Evolutionary conservation across 1,140 invertebrate species (phyloP).

Genomic region (Papilio polyxenes): DNA sequence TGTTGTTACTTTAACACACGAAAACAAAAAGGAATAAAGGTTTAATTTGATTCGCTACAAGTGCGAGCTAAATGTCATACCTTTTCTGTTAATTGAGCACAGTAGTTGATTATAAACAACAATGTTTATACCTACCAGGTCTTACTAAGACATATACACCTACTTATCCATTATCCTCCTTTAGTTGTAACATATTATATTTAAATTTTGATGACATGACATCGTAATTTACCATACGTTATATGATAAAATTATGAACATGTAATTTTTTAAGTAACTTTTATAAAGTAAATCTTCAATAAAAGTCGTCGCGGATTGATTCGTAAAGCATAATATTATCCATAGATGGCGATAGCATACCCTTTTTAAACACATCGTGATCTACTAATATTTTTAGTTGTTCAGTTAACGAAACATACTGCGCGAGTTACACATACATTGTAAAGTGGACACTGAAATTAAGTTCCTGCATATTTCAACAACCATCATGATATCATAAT

Average conservation of each 20-base stretch:
- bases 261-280: neutral
- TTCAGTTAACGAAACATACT: conserved; percentile 8
- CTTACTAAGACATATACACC: too few species aligned
- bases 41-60: too few species aligned
- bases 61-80: too few species aligned
- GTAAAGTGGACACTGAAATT: neutral
- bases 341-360: neutral
- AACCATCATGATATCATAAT: conserved; percentile 2
- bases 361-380: neutral
- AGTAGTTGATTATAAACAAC: neutral
- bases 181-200: neutral
- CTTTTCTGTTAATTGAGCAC: too few species aligned
- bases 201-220: neutral
- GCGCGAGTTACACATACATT: conserved; percentile 8
- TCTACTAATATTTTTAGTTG: conserved; percentile 5
- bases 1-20: neutral
- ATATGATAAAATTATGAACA: neutral
- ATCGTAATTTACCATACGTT: neutral
- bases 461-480: neutral
- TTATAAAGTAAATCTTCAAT: neutral
- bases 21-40: neutral
- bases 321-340: neutral
- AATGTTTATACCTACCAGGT: neutral
- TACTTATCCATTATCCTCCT: neutral
- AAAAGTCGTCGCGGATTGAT: neutral